phyloP scores from a whole-genome alignment of 2,113 vertebrate species.

The Hoplias malabaricus region DNA sequence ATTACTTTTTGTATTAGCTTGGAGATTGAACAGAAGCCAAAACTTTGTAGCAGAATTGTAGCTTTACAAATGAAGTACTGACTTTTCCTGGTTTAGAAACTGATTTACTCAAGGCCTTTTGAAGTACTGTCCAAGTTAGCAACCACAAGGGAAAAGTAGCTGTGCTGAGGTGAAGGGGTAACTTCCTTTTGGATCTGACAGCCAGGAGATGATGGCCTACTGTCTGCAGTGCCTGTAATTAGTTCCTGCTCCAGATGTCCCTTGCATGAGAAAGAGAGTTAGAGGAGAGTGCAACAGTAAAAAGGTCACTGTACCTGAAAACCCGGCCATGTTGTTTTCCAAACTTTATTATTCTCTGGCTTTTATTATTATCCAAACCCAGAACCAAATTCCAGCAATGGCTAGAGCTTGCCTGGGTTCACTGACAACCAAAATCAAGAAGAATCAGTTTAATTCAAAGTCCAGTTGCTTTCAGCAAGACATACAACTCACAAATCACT shows the following conservation, averaged over 20 bases:
- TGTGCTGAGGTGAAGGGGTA: constrained; percentile 10
- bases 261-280: not conserved
- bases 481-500: not conserved
- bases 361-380: not conserved
- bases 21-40: not conserved
- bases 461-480: not conserved
- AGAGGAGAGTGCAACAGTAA: not conserved
- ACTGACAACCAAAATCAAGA: not conserved
- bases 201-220: not conserved
- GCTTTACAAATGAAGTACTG: not conserved
- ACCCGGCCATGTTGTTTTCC: not conserved
- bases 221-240: not conserved
- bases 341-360: not conserved
- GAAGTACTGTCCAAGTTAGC: constrained; percentile 8
- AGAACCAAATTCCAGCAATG: not conserved
- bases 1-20: not conserved
- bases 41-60: not conserved
- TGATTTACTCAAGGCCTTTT: constrained; percentile 1
- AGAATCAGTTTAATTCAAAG: not conserved
- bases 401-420: not conserved
- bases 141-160: constrained; percentile 12
- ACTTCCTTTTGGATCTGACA: constrained; percentile 22
- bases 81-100: not conserved
- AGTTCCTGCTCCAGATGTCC: constrained; percentile 9
- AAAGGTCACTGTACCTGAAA: not conserved